phyloP scores from a whole-genome alignment of 2,113 vertebrate species.

The Aegithalos caudatus region DNA sequence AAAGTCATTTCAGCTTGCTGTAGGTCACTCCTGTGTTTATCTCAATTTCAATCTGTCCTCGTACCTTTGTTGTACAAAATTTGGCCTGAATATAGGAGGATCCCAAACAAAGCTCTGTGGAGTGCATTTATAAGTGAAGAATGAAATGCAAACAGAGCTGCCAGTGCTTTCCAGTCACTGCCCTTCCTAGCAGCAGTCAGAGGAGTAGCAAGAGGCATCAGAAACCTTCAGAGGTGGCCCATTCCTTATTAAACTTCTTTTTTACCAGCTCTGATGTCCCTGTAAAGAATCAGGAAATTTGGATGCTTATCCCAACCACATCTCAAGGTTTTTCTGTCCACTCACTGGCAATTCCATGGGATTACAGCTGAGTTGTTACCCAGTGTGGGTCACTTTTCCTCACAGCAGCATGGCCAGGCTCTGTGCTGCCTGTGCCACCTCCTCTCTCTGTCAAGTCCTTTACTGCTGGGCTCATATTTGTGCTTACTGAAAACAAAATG shows the following conservation, averaged over 20 bases:
- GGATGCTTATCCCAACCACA: neutral
- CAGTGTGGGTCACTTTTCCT: neutral
- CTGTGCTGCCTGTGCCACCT: neutral
- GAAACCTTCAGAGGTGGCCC: neutral
- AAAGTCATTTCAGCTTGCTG: neutral
- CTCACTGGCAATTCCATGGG: neutral
- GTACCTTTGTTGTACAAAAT: rapidly evolving
- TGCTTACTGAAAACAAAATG: neutral
- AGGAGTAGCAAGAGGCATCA: neutral
- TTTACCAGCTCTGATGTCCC: neutral
- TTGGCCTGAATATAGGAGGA: neutral
- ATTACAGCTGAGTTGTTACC: neutral
- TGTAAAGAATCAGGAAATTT: neutral
- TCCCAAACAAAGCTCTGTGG: neutral
- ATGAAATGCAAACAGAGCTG: neutral
- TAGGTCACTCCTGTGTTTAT: neutral
- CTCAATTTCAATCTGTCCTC: neutral
- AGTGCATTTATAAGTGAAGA: neutral
- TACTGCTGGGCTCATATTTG: neutral
- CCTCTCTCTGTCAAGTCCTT: neutral
- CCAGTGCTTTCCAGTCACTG: neutral
- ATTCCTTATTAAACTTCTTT: neutral
- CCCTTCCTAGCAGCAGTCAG: neutral
- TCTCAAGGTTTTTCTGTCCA: neutral
- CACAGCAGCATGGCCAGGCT: neutral